These are phyloP conservation scores for Sipha flava DNA, from an alignment of 1,140 invertebrate genomes.

Conservation along the genomic window DNA sequence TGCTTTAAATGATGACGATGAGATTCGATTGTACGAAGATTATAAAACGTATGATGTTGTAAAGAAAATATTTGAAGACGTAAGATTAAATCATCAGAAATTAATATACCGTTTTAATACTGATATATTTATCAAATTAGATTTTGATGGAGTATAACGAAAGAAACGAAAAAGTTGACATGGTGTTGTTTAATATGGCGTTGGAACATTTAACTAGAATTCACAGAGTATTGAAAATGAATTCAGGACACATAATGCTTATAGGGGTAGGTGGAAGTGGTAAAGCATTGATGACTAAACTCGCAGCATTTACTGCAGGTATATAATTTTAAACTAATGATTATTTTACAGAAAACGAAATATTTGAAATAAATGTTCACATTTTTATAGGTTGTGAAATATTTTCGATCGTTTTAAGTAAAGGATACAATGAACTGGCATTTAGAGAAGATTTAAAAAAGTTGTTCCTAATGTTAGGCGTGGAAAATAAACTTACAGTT, in stretches of 20 bases:
- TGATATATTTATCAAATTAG: conserved; percentile 43
- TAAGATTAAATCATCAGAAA: conserved; percentile 41
- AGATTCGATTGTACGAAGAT: conserved; percentile 76
- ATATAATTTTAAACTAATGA: background rate
- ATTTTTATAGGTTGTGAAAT: conserved; percentile 54
- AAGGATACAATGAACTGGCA: conserved; percentile 69
- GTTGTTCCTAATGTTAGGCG: conserved; percentile 64
- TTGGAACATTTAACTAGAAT: conserved; percentile 78
- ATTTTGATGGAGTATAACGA: conserved; percentile 82
- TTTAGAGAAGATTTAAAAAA: conserved; percentile 80
- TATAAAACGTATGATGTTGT: conserved; percentile 77
- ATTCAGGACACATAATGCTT: conserved; percentile 72
- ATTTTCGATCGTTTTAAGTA: conserved; percentile 71
- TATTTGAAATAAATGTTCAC: too few relatives aligned
- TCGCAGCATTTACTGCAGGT: conserved; percentile 66
- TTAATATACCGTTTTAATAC: background rate
- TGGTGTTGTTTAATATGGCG: conserved; percentile 84
- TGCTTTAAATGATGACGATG: conserved; percentile 60
- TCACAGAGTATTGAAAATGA: conserved; percentile 71
- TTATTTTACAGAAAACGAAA: too few relatives aligned
- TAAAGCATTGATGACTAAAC: conserved; percentile 62
- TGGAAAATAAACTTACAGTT: conserved; percentile 66
- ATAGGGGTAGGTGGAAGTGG: conserved; percentile 81
- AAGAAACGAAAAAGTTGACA: conserved; percentile 53
- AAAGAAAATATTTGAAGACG: conserved; percentile 74